phyloP scores from a whole-genome alignment of 2,888 invertebrate genomes.

The Amblyteles armatorius region DNA sequence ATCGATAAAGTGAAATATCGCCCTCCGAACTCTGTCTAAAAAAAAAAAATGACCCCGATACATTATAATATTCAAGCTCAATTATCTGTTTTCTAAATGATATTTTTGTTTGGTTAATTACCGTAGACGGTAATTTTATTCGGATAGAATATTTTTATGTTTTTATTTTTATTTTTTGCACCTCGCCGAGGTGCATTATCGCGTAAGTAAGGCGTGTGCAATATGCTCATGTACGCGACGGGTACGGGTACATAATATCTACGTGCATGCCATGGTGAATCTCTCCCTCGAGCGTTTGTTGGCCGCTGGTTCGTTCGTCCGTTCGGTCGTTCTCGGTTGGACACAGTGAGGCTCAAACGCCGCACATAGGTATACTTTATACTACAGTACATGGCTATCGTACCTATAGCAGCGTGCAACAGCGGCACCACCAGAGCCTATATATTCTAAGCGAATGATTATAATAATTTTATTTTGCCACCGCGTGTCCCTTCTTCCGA shows the following conservation, averaged over 20 bases:
- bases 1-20: background rate
- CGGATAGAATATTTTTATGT: background rate
- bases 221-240: conserved; percentile 61
- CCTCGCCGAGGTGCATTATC: conserved; percentile 46
- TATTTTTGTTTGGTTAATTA: background rate
- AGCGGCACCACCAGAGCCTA: conserved; percentile 37
- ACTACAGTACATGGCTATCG: background rate
- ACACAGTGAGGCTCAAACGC: conserved; percentile 50
- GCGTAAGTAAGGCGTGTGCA: conserved; percentile 62
- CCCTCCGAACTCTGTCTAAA: too few species aligned
- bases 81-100: background rate
- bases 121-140: background rate
- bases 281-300: conserved; percentile 61
- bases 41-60: background rate
- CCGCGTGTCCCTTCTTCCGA: conserved; percentile 74
- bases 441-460: conserved; percentile 70
- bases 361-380: conserved; percentile 16
- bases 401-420: conserved; percentile 34
- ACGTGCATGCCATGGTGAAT: conserved; percentile 61
- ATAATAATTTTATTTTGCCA: conserved; percentile 73
- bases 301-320: conserved; percentile 61
- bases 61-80: background rate
- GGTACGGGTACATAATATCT: conserved; percentile 57
- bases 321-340: conserved; percentile 57
- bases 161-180: background rate